Evolutionary conservation across 2,797 vertebrate genomes (phyloP).

Genomic region (Hyperoplus immaculatus): DNA sequence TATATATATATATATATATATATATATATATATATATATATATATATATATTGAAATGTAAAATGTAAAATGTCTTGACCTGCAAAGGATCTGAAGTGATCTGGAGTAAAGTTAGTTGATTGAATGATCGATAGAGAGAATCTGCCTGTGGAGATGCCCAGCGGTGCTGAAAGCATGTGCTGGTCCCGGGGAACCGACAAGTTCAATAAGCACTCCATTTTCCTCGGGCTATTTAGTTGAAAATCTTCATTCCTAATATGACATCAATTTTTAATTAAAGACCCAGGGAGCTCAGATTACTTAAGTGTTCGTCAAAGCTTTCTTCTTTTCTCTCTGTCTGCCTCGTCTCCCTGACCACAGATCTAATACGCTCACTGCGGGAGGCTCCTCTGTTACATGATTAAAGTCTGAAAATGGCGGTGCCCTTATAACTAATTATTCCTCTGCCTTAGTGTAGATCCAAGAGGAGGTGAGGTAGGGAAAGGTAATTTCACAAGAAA

Average conservation of each 20-base stretch:
- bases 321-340: constrained; percentile 36
- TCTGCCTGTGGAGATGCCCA: constrained; percentile 28
- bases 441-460: constrained; percentile 65
- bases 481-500: constrained; percentile 86
- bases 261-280: constrained; percentile 88
- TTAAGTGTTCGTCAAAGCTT: constrained; percentile 73
- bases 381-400: constrained; percentile 80
- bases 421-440: constrained; percentile 87
- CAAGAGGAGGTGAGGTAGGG: constrained; percentile 59
- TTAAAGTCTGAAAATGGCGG: constrained; percentile 83
- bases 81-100: neutral
- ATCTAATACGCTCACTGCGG: constrained; percentile 82
- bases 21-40: too few relatives aligned
- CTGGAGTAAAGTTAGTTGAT: constrained; percentile 30
- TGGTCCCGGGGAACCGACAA: constrained; percentile 61
- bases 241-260: constrained; percentile 84
- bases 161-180: constrained; percentile 39
- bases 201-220: constrained; percentile 78
- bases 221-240: constrained; percentile 75
- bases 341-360: constrained; percentile 50
- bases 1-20: too few relatives aligned
- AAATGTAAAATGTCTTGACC: neutral
- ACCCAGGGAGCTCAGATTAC: constrained; percentile 75
- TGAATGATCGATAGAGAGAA: constrained; percentile 26
- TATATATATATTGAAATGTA: neutral